Conservation (phyloP, 2,888 invertebrate species). For the Leptinotarsa tumamoca region DNA sequence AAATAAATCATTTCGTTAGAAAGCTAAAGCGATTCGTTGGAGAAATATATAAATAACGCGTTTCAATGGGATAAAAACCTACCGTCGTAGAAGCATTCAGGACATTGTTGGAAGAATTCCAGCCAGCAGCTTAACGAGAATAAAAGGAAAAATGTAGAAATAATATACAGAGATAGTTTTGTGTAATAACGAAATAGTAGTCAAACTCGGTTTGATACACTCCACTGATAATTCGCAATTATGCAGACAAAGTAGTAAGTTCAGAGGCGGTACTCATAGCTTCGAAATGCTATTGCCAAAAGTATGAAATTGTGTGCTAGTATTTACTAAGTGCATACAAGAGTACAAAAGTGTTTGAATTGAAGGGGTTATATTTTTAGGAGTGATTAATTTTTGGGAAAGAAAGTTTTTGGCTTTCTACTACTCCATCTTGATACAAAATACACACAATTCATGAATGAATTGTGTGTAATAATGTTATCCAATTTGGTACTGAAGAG, state of each 20-base stretch:
- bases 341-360: no score
- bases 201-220: slow-evolving; percentile 40
- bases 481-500: no score
- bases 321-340: no score
- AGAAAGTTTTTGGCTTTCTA: no score
- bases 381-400: no score
- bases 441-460: no score
- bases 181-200: slow-evolving; percentile 37
- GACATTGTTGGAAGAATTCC: slow-evolving; percentile 41
- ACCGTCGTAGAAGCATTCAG: slow-evolving; percentile 21
- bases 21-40: slow-evolving; percentile 35
- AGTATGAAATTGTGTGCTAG: no score
- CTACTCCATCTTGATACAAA: no score
- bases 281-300: neutral
- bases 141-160: slow-evolving; percentile 29
- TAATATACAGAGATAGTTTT: slow-evolving; percentile 25
- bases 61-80: slow-evolving; percentile 37
- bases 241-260: slow-evolving; percentile 9
- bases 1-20: slow-evolving; percentile 41
- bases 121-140: slow-evolving; percentile 35
- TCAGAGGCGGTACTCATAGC: slow-evolving; percentile 12
- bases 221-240: slow-evolving; percentile 37
- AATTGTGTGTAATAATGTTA: no score
- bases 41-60: slow-evolving; percentile 37
- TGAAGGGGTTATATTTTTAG: no score